phyloP scores from a whole-genome alignment of 2,113 vertebrate species.

The Tenebrosternarchus preto region DNA sequence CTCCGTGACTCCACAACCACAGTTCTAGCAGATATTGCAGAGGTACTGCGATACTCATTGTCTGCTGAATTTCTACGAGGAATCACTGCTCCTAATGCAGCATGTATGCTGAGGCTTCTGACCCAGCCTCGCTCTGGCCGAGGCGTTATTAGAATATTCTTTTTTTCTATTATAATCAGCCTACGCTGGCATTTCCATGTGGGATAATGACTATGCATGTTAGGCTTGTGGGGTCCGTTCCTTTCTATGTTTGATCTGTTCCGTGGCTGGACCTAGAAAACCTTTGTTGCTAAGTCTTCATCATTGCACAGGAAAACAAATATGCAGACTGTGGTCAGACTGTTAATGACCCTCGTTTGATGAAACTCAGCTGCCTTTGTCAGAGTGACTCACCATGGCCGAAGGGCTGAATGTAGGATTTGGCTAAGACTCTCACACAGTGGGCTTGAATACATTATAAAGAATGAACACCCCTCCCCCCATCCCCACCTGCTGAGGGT shows the following conservation, averaged over 20 bases:
- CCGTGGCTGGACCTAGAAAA: slow-evolving; percentile 5
- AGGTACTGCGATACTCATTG: background rate
- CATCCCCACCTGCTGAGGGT: background rate
- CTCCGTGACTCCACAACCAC: background rate
- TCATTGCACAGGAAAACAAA: slow-evolving; percentile 44
- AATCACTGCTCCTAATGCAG: background rate
- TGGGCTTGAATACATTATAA: background rate
- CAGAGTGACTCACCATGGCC: slow-evolving; percentile 42
- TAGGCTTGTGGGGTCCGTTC: background rate
- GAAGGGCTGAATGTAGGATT: background rate
- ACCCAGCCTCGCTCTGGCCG: background rate
- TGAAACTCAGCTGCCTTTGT: slow-evolving; percentile 29
- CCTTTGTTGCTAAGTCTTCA: slow-evolving; percentile 31
- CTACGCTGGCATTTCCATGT: slow-evolving; percentile 24
- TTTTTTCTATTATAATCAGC: slow-evolving; percentile 26
- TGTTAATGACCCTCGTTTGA: slow-evolving; percentile 46
- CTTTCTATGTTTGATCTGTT: slow-evolving; percentile 5
- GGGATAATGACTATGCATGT: background rate
- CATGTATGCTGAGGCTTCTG: background rate
- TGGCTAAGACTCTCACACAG: background rate
- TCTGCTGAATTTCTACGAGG: background rate
- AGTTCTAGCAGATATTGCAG: background rate
- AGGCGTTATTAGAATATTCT: background rate
- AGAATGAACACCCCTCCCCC: too few relatives aligned
- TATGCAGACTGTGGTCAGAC: slow-evolving; percentile 47